Conservation (phyloP, 2,113 vertebrate genomes). For the Pangasianodon hypophthalmus region DNA sequence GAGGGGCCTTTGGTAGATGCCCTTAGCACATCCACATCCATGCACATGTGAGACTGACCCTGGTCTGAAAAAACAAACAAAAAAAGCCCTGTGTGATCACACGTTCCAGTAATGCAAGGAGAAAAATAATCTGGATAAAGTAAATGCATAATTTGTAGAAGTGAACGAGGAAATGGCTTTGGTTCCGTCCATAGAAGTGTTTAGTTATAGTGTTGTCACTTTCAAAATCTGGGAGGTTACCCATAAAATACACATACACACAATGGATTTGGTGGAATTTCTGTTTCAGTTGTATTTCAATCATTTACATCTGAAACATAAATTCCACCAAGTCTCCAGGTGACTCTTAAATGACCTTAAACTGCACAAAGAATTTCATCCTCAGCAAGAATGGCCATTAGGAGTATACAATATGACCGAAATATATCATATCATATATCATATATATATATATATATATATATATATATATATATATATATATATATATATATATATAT, state of each 20-base stretch:
- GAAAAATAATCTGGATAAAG: background rate
- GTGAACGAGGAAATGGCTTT: background rate
- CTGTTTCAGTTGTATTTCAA: background rate
- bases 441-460: background rate
- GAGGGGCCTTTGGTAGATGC: slow-evolving; percentile 28
- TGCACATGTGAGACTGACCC: background rate
- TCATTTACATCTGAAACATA: background rate
- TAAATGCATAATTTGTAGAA: background rate
- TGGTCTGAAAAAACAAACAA: background rate
- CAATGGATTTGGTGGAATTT: background rate
- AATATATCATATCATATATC: background rate
- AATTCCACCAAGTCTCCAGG: background rate
- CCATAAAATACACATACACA: background rate
- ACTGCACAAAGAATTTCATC: background rate
- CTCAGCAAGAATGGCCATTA: background rate
- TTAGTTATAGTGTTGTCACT: background rate
- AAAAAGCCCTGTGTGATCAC: background rate
- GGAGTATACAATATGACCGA: background rate
- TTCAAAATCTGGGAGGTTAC: background rate
- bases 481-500: background rate
- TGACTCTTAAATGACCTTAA: background rate
- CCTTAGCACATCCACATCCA: slow-evolving; percentile 7
- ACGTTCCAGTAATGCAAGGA: background rate
- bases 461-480: background rate
- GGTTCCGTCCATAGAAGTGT: background rate